Conservation (phyloP, 2,797 vertebrate species). For the Eulemur mongoz region DNA sequence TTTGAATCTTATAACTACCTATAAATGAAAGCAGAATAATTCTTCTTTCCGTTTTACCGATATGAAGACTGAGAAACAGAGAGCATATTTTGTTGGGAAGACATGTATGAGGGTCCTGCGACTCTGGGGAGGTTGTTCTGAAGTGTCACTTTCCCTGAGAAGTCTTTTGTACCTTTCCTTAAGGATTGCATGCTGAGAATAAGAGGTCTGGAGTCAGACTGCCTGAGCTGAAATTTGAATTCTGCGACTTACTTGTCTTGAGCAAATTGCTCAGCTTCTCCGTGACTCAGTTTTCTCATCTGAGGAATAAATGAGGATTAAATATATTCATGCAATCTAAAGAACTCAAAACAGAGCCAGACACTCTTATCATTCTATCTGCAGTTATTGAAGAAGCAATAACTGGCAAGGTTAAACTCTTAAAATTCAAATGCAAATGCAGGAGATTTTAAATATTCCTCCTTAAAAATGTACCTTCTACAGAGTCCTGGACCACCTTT, state of each 20-base stretch:
- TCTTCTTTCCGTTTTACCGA: not conserved
- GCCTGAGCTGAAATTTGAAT: not conserved
- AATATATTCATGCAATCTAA: not conserved
- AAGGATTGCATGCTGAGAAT: not conserved
- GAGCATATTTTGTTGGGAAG: not conserved
- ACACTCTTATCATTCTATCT: not conserved
- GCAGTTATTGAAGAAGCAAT: not conserved
- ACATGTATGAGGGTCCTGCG: not conserved
- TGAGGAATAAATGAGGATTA: not conserved
- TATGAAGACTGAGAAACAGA: not conserved
- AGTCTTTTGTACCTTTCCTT: not conserved
- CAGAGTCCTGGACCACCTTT: not conserved
- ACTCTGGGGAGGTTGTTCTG: not conserved
- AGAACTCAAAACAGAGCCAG: not conserved
- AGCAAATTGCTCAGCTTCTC: not conserved
- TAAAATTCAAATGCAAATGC: not conserved
- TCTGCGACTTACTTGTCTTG: not conserved
- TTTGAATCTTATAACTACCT: not conserved
- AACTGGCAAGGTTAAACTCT: not conserved
- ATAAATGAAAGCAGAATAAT: not conserved
- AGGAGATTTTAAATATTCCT: not conserved
- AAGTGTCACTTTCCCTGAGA: not conserved
- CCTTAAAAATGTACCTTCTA: not conserved
- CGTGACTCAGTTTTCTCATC: slow-evolving; percentile 4
- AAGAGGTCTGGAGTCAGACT: not conserved